Base-by-base conservation (phyloP, 2,888 invertebrate genomes). In the Scaptodrosophila latifasciaeformis region DNA sequence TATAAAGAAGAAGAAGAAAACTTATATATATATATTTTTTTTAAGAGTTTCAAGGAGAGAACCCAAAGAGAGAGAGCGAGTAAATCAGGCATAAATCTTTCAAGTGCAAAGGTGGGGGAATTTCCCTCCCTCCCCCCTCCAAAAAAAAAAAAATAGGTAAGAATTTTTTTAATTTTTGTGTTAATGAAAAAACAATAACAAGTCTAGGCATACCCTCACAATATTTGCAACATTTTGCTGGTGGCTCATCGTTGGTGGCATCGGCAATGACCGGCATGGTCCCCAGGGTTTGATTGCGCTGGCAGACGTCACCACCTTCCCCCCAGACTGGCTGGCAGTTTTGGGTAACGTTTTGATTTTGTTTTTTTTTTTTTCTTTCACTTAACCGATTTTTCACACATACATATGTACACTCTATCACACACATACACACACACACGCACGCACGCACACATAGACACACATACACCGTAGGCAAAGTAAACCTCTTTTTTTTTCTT, bases 181-280 rank as follows among this genome's bases (percentile, higher is more conserved):
- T 76, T 76, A 76, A 71, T 76, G 76, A 76, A 76, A 17, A 40
- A 30, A 34, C 29, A 19, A 45, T n/a, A 42, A n/a, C n/a, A n/a
- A 56, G 68, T 67, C 67, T 75, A 78, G 59, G 72, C 85, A 82
- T 91, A 94, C 94, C 94, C 93, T 94, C 93, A 92, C 94, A 94
- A 89, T 93, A 93, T 90, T 92, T 93, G 92, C 94, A 94, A 92
- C 94, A 93, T 89, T 94, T 94, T 88, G 93, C 92, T 91, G 93
- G 92, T 89, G 93, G 93, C 89, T 91, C 90, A 88, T 90, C 90
- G 77, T 77, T 74, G 72, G 55, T 64, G 88, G 87, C 86, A 86
- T 89, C 89, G 86, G 88, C 89, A 88, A 89, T 89, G 87, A 90
- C 89, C 88, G 89, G 90, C 90, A 90, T 90, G 86, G 85, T 88